phyloP scores from a whole-genome alignment of 2,113 vertebrate genomes.

The Apistogramma diplotaenia region DNA sequence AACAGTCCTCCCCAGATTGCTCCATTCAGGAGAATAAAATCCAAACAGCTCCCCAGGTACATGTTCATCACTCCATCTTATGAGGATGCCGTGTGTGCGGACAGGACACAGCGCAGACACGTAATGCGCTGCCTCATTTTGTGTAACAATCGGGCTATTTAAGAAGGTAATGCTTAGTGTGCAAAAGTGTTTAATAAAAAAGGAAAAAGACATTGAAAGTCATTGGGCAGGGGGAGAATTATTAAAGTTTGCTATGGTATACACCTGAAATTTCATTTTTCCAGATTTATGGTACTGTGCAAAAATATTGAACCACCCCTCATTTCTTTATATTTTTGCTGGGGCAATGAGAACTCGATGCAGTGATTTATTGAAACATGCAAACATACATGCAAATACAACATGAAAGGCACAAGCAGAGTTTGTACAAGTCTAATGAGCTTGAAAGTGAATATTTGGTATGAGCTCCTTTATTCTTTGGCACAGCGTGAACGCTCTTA shows the following conservation, averaged over 20 bases:
- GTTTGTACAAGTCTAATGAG: too few species aligned
- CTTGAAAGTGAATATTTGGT: too few species aligned
- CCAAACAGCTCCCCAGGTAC: slow-evolving; percentile 55
- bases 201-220: neutral
- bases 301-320: too few species aligned
- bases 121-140: slow-evolving; percentile 1
- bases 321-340: too few species aligned
- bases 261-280: neutral
- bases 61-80: slow-evolving; percentile 50
- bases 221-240: neutral
- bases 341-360: too few species aligned
- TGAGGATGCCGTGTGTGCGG: slow-evolving; percentile 15
- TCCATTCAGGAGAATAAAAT: slow-evolving; percentile 55
- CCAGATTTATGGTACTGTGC: neutral
- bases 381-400: too few species aligned
- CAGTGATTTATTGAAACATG: too few species aligned
- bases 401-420: too few species aligned
- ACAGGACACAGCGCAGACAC: slow-evolving; percentile 14
- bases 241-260: neutral
- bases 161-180: neutral
- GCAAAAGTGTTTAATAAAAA: neutral
- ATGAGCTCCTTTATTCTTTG: too few species aligned
- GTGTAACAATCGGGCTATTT: neutral
- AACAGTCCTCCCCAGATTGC: slow-evolving; percentile 35
- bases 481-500: too few species aligned